phyloP scores from a whole-genome alignment of 92 coral and sea anemone genomes.

The Palythoa grandis region DNA sequence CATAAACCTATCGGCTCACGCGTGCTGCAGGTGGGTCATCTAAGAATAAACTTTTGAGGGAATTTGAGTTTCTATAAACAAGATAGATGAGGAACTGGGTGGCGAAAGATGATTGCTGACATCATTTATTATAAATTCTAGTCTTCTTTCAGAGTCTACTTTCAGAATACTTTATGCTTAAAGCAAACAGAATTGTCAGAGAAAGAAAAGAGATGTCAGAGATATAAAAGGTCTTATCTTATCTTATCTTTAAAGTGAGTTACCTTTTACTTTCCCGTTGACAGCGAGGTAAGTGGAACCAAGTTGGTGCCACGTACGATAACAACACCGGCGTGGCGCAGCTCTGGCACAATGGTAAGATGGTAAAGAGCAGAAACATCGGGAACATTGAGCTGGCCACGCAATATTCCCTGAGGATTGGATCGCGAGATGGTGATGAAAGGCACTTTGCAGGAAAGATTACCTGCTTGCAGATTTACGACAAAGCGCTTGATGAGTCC shows the following conservation, averaged over 20 bases:
- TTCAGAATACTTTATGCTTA: too few species aligned
- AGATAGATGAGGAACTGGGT: neutral
- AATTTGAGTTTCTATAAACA: neutral
- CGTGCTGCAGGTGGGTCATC: slow-evolving; percentile 76
- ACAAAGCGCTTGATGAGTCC: slow-evolving; percentile 85
- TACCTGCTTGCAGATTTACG: slow-evolving; percentile 91
- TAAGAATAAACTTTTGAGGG: neutral
- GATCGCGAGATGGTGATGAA: slow-evolving; percentile 90
- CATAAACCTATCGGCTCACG: slow-evolving; percentile 95
- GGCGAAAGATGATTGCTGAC: neutral
- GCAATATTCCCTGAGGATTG: slow-evolving; percentile 92
- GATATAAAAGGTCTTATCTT: neutral
- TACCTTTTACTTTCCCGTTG: neutral
- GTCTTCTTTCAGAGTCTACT: too few species aligned
- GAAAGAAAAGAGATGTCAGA: too few species aligned
- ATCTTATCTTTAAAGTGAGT: neutral
- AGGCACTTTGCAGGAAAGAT: slow-evolving; percentile 90
- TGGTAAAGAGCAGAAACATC: slow-evolving; percentile 98
- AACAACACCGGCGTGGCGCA: slow-evolving; percentile 97
- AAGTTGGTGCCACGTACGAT: slow-evolving; percentile 98
- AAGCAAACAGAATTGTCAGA: too few species aligned
- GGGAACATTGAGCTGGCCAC: slow-evolving; percentile 94
- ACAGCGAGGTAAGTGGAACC: slow-evolving; percentile 94
- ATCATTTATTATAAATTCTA: too few species aligned
- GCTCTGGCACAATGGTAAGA: slow-evolving; percentile 98